Evolutionary conservation across 2,113 vertebrate species (phyloP), one percentile per base, ranked within the genome.

Genomic region (Peucedramus taeniatus): DNA sequence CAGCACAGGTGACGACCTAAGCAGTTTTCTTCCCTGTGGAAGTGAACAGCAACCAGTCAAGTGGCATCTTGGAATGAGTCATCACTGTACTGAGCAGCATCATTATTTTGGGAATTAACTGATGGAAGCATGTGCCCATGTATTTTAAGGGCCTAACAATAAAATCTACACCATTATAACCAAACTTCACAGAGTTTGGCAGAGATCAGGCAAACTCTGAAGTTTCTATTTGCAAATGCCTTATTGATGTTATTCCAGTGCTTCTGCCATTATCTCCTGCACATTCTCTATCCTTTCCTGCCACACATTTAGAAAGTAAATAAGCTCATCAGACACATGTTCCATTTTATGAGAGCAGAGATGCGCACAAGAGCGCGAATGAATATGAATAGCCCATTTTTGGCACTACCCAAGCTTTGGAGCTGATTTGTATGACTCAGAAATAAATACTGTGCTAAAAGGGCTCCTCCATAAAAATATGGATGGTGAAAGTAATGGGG

Each of bases 311-410:
- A 93, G 96, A 93, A 97, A 96, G 87, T 47, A 94, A 96, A 97
- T 91, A 91, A 93, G 83, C 92, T 96, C 85, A 87, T 98, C 96
- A 96, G 83, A 90, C 83, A 94, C 68, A 57, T 77, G 72, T 95
- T 95, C 90, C 76, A 57, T 93, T 93, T 89, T 87, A 59, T 93
- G 93, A 91, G 87, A 91, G 69, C 69, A 92, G 91, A 97, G 69
- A 88, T 92, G 93, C 3, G 13, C 94, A 82, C 89, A 96, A 96
- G 93, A 83, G 75, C 54, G 13, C 44, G 70, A 96, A 95, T 95
- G 95, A 97, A 96, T 95, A 90, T 95, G 91, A 93, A 96, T 95
- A 97, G 93, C 71, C 93, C 87, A 15, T 87, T 61, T 93, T 95
- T 94, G 93, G 94, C 88, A 96, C 71, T 83, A 72, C 69, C 95